phyloP scores from a whole-genome alignment of 2,888 invertebrate species.

The Tuberolachnus salignus region DNA sequence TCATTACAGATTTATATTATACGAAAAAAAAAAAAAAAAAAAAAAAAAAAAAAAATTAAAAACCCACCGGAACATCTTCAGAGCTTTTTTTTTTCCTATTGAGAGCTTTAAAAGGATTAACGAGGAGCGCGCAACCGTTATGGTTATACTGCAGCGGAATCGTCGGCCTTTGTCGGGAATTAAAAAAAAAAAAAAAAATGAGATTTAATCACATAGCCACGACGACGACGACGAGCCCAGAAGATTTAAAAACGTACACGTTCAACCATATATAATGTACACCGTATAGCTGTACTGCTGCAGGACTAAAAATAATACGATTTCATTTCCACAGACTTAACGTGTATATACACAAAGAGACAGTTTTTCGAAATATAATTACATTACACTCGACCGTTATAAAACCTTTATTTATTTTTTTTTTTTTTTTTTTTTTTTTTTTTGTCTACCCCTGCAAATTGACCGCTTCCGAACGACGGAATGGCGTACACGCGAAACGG shows the following conservation, averaged over 20 bases:
- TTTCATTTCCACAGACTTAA: not conserved
- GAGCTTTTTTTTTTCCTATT: slow-evolving; percentile 25
- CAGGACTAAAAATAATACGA: not conserved
- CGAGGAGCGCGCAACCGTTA: slow-evolving; percentile 24
- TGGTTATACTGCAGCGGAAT: not conserved
- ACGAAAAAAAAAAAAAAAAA: too few species aligned
- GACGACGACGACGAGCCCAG: not conserved
- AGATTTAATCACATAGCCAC: slow-evolving; percentile 37
- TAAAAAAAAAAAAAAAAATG: slow-evolving; percentile 48
- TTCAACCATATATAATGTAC: not conserved
- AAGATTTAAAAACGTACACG: slow-evolving; percentile 27
- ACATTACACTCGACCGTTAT: not conserved
- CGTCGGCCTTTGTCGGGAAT: slow-evolving; percentile 32
- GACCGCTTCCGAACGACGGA: not conserved
- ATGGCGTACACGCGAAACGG: too few species aligned
- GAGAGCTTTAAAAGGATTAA: slow-evolving; percentile 47
- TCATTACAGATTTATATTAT: slow-evolving; percentile 33
- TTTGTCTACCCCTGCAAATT: not conserved
- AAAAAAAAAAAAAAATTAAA: slow-evolving; percentile 30
- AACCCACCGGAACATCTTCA: slow-evolving; percentile 30
- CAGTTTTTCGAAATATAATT: slow-evolving; percentile 30
- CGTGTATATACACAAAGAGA: slow-evolving; percentile 10
- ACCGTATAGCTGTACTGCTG: not conserved
- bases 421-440: not conserved
- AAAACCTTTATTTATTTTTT: not conserved